phyloP scores from a whole-genome alignment of 2,797 vertebrate species.

The Eidolon dupreanum region DNA sequence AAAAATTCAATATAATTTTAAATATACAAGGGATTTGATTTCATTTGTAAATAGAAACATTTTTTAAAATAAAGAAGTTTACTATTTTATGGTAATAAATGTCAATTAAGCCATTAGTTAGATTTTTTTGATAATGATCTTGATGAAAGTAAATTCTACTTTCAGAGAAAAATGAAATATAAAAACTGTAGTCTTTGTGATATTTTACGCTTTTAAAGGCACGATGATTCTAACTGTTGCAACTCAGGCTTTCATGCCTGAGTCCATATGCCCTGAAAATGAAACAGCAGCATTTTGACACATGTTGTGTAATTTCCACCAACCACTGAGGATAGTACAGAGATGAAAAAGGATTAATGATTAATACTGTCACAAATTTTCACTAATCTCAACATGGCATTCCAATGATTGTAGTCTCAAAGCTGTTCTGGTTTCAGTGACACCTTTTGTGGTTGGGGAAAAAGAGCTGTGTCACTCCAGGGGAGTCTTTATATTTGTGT shows the following conservation, averaged over 20 bases:
- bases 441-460: background rate
- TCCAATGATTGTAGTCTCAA: background rate
- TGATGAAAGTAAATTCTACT: constrained; percentile 9
- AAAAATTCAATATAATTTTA: background rate
- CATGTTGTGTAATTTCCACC: background rate
- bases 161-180: background rate
- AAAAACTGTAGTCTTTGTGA: background rate
- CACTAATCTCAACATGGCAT: background rate
- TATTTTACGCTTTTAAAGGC: background rate
- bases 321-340: background rate
- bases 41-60: constrained; percentile 8
- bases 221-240: background rate
- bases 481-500: background rate
- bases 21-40: background rate
- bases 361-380: background rate
- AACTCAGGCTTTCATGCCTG: background rate
- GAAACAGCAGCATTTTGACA: constrained; percentile 17
- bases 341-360: constrained; percentile 12
- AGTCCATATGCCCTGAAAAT: background rate
- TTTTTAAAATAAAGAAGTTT: background rate
- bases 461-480: background rate
- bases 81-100: background rate
- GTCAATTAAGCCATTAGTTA: background rate
- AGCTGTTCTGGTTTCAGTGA: background rate
- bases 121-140: background rate